A percentile compares a stretch with the other conserved stretches of the same genome.
Evolutionary conservation across 2,113 vertebrate genomes (phyloP).

Genomic region (Dicaeum eximium): DNA sequence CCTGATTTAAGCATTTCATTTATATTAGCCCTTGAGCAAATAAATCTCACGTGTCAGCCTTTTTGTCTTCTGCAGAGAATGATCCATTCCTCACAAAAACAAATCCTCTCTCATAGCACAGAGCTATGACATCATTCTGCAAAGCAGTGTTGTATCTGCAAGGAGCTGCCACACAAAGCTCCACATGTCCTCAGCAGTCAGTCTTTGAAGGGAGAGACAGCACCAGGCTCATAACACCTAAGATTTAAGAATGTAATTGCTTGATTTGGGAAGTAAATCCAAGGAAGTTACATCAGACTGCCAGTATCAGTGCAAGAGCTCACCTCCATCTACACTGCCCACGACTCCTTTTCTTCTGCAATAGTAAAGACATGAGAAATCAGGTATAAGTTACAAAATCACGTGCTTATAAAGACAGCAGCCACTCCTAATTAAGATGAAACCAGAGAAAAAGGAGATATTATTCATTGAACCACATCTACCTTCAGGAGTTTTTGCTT

Average conservation of each 20-base stretch:
- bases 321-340: neutral
- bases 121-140: neutral
- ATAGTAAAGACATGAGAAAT: neutral
- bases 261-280: neutral
- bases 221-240: rapidly evolving
- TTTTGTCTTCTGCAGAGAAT: neutral
- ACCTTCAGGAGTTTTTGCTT: neutral
- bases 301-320: neutral
- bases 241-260: rapidly evolving
- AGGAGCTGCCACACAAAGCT: neutral
- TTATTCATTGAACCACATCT: neutral
- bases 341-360: rapidly evolving
- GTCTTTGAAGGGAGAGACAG: neutral
- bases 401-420: neutral
- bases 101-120: neutral
- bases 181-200: neutral
- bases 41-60: neutral
- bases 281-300: neutral
- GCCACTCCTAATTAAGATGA: neutral
- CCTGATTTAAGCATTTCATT: neutral
- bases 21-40: neutral
- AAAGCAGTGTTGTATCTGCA: neutral
- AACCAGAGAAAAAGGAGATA: neutral
- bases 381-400: neutral
- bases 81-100: neutral